These are phyloP conservation scores for Motacilla alba DNA, from an alignment of 2,113 vertebrate genomes.

Conservation along the genomic window DNA sequence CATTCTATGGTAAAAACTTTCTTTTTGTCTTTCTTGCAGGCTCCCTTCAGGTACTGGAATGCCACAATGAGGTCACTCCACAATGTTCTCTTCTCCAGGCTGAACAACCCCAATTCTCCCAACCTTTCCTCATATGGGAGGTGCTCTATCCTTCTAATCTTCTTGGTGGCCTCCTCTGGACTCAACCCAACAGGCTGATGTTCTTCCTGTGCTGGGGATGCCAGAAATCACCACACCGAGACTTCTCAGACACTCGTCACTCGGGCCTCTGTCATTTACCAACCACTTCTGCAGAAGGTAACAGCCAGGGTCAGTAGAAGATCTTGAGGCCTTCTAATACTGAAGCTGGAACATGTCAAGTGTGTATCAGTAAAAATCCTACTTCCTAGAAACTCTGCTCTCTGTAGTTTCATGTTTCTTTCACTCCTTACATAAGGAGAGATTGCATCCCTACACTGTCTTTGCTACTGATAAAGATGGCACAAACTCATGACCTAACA, in stretches of 20 bases:
- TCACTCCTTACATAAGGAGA: neutral
- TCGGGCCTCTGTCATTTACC: neutral
- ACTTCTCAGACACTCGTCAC: neutral
- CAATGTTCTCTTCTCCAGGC: neutral
- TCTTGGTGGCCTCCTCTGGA: neutral
- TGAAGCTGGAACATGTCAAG: neutral
- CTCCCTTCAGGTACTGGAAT: neutral
- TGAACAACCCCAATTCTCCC: neutral
- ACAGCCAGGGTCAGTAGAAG: neutral
- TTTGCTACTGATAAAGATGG: neutral
- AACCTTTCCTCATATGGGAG: neutral
- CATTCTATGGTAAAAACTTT: neutral
- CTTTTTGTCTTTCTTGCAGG: neutral
- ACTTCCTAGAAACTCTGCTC: neutral
- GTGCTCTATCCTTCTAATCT: neutral
- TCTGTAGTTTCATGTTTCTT: neutral
- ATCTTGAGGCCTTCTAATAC: neutral
- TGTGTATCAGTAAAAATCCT: fast-evolving
- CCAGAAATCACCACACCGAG: neutral
- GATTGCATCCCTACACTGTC: neutral
- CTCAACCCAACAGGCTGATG: neutral
- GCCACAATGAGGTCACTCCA: neutral
- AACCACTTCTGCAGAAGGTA: neutral
- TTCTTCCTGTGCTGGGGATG: neutral
- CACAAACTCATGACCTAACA: neutral